Conservation (phyloP, 1,140 invertebrate species). For the Cherax destructor region DNA sequence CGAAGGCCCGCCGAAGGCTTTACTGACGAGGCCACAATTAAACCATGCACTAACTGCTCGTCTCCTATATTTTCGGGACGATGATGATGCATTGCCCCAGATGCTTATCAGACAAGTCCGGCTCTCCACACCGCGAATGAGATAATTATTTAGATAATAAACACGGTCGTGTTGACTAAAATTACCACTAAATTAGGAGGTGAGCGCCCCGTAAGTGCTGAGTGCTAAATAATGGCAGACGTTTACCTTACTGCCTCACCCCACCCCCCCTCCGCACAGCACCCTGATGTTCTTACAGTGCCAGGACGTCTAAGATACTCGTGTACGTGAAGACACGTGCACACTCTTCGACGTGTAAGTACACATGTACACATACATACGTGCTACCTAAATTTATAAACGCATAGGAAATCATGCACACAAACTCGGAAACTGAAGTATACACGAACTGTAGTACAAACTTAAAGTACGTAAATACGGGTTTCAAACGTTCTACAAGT, state of each 20-base stretch:
- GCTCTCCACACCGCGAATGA: conserved; percentile 2
- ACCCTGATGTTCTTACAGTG: neutral
- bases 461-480: too few relatives aligned
- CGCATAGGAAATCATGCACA: too few relatives aligned
- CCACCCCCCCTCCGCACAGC: neutral
- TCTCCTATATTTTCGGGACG: neutral
- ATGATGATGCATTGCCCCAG: conserved; percentile 4
- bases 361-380: conserved; percentile 2
- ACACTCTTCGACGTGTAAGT: neutral
- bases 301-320: too few relatives aligned
- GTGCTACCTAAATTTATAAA: too few relatives aligned
- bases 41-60: neutral
- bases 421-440: too few relatives aligned
- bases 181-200: conserved; percentile 23
- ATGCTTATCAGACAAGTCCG: neutral
- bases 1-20: neutral
- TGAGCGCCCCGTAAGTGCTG: neutral
- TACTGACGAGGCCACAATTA: neutral
- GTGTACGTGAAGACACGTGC: neutral
- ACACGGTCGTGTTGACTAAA: conserved; percentile 22
- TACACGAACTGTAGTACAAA: too few relatives aligned
- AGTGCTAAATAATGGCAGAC: conserved; percentile 15
- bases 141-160: conserved; percentile 39
- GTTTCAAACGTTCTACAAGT: too few relatives aligned
- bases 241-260: neutral